phyloP scores from a whole-genome alignment of 1,140 invertebrate genomes.

The Spodoptera litura region DNA sequence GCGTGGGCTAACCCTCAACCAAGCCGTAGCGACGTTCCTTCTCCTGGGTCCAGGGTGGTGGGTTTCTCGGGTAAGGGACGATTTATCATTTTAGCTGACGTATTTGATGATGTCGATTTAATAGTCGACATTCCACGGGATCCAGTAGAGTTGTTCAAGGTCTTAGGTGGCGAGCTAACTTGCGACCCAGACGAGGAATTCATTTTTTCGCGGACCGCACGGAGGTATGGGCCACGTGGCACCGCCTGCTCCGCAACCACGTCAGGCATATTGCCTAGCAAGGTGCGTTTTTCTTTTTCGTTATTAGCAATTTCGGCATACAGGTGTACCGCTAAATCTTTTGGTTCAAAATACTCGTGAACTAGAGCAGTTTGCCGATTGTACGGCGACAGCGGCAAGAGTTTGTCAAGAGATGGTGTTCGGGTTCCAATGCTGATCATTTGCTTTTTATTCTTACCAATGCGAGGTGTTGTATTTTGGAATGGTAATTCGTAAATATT shows the following conservation, averaged over 20 bases:
- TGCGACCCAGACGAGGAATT: constrained; percentile 54
- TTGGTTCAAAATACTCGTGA: constrained; percentile 91
- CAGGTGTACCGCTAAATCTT: constrained; percentile 89
- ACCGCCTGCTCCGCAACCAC: constrained; percentile 72
- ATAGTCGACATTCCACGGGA: constrained; percentile 34
- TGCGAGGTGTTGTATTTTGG: constrained; percentile 78
- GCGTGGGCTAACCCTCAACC: constrained; percentile 56
- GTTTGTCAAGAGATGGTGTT: constrained; percentile 88
- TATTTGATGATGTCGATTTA: constrained; percentile 80
- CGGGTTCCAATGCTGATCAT: constrained; percentile 88
- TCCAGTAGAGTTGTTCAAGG: constrained; percentile 49
- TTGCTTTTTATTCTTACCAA: constrained; percentile 77
- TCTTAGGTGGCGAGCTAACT: constrained; percentile 54
- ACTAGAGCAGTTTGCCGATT: constrained; percentile 87
- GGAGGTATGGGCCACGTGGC: constrained; percentile 78
- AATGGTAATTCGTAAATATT: constrained; percentile 89
- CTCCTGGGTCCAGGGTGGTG: constrained; percentile 73
- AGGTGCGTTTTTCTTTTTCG: constrained; percentile 73
- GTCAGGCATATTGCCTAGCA: constrained; percentile 77
- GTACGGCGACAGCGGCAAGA: constrained; percentile 83
- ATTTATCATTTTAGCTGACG: constrained; percentile 88
- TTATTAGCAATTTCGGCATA: constrained; percentile 90
- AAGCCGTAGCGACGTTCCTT: constrained; percentile 74
- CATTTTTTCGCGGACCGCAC: constrained; percentile 75
- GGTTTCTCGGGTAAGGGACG: constrained; percentile 90